Evolutionary conservation across 37 sponge, comb jelly and placozoan genomes (phyloP).

Genomic region (Chondrosia reniformis): DNA sequence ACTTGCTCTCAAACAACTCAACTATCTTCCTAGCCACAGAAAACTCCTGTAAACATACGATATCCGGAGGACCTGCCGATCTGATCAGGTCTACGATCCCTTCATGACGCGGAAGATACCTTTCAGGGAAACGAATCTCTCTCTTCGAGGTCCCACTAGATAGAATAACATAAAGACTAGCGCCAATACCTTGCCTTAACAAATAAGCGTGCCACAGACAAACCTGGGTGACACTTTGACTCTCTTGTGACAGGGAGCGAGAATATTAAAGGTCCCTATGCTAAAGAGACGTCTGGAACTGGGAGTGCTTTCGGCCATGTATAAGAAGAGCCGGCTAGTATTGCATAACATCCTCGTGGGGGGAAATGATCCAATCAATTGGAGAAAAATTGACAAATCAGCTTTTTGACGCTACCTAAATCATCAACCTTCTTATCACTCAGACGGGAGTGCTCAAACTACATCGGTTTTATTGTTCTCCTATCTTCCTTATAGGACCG

Average conservation of each 20-base stretch:
- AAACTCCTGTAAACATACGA: constrained; percentile 26
- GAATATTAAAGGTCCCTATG: constrained; percentile 20
- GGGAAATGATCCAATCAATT: too few relatives aligned
- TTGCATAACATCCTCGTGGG: too few relatives aligned
- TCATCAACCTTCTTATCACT: too few relatives aligned
- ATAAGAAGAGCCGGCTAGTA: too few relatives aligned
- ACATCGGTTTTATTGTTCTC: too few relatives aligned
- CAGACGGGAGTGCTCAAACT: too few relatives aligned
- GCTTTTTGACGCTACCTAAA: too few relatives aligned
- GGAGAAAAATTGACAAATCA: too few relatives aligned
- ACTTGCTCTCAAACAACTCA: constrained; percentile 2
- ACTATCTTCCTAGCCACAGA: not conserved
- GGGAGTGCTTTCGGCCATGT: not conserved
- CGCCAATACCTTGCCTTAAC: not conserved
- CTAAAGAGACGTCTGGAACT: not conserved
- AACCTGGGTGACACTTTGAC: not conserved
- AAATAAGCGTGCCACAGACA: not conserved
- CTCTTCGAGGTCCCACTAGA: not conserved
- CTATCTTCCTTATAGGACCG: too few relatives aligned
- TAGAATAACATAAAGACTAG: not conserved
- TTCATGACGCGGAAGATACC: constrained; percentile 3
- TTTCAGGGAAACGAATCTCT: constrained; percentile 5
- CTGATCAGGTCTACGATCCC: constrained; percentile 19
- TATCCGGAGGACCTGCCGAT: constrained; percentile 18
- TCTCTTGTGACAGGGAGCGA: constrained; percentile 33